phyloP scores from a whole-genome alignment of 2,797 vertebrate genomes.

The Girardinus metallicus region DNA sequence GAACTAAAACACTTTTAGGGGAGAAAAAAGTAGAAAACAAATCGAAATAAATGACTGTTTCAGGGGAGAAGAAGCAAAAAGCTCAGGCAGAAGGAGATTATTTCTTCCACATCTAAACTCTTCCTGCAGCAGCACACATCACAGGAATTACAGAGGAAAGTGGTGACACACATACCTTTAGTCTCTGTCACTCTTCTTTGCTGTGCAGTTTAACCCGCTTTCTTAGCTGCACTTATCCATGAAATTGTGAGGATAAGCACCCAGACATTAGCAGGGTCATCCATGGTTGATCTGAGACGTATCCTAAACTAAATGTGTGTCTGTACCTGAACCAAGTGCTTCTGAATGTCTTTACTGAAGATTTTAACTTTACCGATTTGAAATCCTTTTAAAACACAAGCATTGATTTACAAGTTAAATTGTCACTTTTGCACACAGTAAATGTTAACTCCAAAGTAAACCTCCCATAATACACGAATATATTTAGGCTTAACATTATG shows the following conservation, averaged over 20 bases:
- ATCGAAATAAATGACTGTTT: slow-evolving; percentile 16
- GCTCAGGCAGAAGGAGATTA: neutral
- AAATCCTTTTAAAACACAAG: neutral
- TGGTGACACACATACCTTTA: slow-evolving; percentile 8
- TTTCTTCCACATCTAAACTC: slow-evolving; percentile 3
- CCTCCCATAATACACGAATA: neutral
- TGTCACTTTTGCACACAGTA: neutral
- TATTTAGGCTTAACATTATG: neutral
- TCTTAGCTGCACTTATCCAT: slow-evolving; percentile 8
- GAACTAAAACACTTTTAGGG: slow-evolving; percentile 7
- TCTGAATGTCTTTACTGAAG: neutral
- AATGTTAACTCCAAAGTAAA: neutral
- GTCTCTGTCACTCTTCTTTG: neutral
- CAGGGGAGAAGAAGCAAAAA: slow-evolving; percentile 13
- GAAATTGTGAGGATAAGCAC: neutral
- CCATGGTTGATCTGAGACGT: neutral
- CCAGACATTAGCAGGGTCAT: neutral
- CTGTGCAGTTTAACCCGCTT: neutral
- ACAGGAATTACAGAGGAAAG: neutral
- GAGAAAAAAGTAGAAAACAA: slow-evolving; percentile 13
- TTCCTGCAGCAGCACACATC: neutral
- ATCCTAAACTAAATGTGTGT: neutral
- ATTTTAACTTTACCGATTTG: neutral
- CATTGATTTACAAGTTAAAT: neutral
- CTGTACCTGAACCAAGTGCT: neutral